A percentile compares a stretch with the other conserved stretches of the same genome.
These are phyloP conservation scores for Halocaridina rubra DNA, from an alignment of 2,888 invertebrate species.

Conservation along the genomic window DNA sequence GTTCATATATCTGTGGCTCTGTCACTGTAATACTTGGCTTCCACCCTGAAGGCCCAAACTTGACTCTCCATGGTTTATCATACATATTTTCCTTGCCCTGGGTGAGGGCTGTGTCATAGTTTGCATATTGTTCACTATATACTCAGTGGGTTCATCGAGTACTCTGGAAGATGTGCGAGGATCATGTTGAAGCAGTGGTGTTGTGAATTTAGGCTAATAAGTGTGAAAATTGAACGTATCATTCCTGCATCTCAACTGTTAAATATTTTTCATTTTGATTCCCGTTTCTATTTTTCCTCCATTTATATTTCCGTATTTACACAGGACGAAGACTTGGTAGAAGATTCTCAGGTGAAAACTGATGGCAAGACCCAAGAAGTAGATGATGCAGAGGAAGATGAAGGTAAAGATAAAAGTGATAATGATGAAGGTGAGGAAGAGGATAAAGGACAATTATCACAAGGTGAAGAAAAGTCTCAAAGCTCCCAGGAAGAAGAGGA, in stretches of 20 bases:
- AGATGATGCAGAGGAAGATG: neutral
- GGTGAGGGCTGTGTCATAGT: too few relatives aligned
- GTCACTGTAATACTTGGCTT: too few relatives aligned
- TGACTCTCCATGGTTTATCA: too few relatives aligned
- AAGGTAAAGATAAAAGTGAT: neutral
- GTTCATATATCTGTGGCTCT: too few relatives aligned
- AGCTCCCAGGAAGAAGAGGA: slow-evolving; percentile 27
- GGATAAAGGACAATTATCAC: slow-evolving; percentile 29
- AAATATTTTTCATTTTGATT: neutral
- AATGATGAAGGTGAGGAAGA: slow-evolving; percentile 34
- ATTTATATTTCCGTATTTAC: neutral
- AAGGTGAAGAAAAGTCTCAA: slow-evolving; percentile 23
- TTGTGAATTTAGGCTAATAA: neutral
- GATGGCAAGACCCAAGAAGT: slow-evolving; percentile 20
- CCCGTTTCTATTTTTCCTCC: neutral
- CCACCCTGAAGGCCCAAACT: too few relatives aligned
- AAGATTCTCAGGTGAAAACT: slow-evolving; percentile 39
- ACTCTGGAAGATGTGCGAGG: too few relatives aligned
- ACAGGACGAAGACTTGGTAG: slow-evolving; percentile 59
- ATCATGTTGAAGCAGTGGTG: neutral
- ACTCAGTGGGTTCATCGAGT: too few relatives aligned
- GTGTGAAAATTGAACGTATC: neutral
- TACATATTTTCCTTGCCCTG: too few relatives aligned
- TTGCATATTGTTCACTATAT: too few relatives aligned
- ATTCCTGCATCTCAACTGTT: neutral